phyloP scores from a whole-genome alignment of 2,797 vertebrate species.

The Sardinella longiceps region DNA sequence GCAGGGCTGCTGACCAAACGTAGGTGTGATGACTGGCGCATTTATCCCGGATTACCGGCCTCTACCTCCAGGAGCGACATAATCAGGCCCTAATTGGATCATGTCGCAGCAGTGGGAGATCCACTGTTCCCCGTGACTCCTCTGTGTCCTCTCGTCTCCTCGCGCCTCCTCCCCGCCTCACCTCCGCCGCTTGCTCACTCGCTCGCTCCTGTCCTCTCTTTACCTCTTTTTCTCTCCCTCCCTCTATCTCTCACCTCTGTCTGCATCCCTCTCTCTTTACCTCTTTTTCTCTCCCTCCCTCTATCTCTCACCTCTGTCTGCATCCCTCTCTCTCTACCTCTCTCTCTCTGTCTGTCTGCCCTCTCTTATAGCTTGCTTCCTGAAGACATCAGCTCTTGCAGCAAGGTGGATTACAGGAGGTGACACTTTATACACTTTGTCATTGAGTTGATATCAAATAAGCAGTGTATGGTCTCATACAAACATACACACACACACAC shows the following conservation, averaged over 20 bases:
- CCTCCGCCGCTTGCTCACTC: too few species aligned
- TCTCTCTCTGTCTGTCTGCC: constrained; percentile 41
- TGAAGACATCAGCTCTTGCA: constrained; percentile 20
- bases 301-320: not conserved
- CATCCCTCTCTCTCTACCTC: not conserved
- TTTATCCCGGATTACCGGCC: constrained; percentile 47
- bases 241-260: not conserved
- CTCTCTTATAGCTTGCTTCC: not conserved
- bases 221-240: not conserved
- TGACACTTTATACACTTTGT: constrained; percentile 47
- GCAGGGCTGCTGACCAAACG: constrained; percentile 33
- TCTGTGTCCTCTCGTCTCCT: not conserved
- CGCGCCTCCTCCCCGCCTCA: constrained; percentile 24
- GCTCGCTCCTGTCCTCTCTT: constrained; percentile 34
- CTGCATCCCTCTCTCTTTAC: not conserved
- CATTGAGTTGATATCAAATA: constrained; percentile 45
- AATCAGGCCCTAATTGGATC: constrained; percentile 56
- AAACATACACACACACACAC: not conserved
- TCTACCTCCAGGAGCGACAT: constrained; percentile 45
- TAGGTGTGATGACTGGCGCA: constrained; percentile 31
- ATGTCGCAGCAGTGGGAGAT: constrained; percentile 23
- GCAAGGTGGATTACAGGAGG: constrained; percentile 43
- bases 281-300: not conserved
- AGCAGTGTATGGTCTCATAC: constrained; percentile 34
- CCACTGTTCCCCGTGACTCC: constrained; percentile 12